Base-by-base conservation (phyloP, 1,140 invertebrate genomes). In the Drosophila oshimai region DNA sequence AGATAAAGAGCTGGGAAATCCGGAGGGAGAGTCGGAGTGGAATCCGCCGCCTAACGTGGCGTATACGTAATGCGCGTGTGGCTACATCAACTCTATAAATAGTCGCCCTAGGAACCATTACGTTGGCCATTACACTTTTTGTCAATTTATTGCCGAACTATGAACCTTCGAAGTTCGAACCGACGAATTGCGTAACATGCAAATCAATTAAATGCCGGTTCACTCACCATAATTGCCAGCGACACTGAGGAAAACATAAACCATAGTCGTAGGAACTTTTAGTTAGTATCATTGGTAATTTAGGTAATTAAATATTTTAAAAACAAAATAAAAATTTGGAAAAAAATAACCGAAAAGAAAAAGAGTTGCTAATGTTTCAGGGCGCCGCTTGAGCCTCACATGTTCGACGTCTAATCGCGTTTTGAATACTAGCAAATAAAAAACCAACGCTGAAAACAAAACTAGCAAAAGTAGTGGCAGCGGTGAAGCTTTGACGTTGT, bases 331-430 rank as follows among this genome's bases (percentile, higher is more conserved):
- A 28, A 17, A 79, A 67, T 57, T 22, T 71, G 50, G 45, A 57
- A 44, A 44, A 68, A 69, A 51, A 39, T n/a, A 54, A 69, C 58
- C 31, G 13, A 69, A 87, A 74, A 57, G 58, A 74, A 75, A 65
- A 36, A 54, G 50, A 69, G 79, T 41, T 46, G 72, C 61, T 37
- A 57, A 55, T 60, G 53, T 70, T 64, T 50, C 28, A 58, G 58
- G 54, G 54, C 60, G 73, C 41, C 69, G 60, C 49, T 69, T 65
- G 68, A 77, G 88, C 71, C 90, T 90, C 80, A 90, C 89, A 90
- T 90, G 89, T 89, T 90, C 62, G 86, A 72, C 89, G 89, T 89
- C 62, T 90, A 90, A 90, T 90, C 89, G 89, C 86, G 89, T 74
- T 90, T 90, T 78, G 81, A 87, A 79, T 80, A 90, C 89, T 90